Evolutionary conservation across 2,888 invertebrate genomes (phyloP).

Genomic region (Andricus quercusramuli): DNA sequence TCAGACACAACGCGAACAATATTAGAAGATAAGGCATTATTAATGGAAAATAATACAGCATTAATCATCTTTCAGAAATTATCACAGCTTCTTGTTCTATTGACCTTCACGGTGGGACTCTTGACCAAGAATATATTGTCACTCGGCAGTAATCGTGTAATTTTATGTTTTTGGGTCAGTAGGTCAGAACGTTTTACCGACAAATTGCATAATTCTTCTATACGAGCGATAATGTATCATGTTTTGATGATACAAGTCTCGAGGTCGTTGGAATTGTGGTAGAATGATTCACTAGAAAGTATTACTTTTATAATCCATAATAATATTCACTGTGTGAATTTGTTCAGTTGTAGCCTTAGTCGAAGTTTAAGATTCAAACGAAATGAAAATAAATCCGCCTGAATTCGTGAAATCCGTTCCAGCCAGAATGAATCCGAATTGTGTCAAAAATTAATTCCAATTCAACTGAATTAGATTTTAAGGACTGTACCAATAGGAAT

Average conservation of each 20-base stretch:
- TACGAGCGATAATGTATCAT: neutral
- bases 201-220: constrained; percentile 10
- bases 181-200: constrained; percentile 4
- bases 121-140: constrained; percentile 6
- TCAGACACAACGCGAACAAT: constrained; percentile 5
- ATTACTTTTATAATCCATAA: neutral
- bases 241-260: constrained; percentile 7
- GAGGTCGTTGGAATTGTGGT: constrained; percentile 7
- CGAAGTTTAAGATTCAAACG: too few species aligned
- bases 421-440: too few species aligned
- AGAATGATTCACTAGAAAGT: too few species aligned
- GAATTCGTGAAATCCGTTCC: too few species aligned
- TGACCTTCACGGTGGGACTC: constrained; percentile 4
- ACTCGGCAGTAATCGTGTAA: constrained; percentile 4
- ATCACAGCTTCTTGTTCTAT: constrained; percentile 4
- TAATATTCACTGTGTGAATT: too few species aligned
- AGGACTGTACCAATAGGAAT: too few species aligned
- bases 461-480: too few species aligned
- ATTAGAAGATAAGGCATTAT: constrained; percentile 14
- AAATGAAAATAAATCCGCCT: too few species aligned
- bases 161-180: constrained; percentile 31
- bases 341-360: too few species aligned
- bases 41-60: constrained; percentile 9
- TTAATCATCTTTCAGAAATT: constrained; percentile 30
- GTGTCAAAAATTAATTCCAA: too few species aligned